A percentile compares a stretch with the other conserved stretches of the same genome.
These are phyloP conservation scores for Strix uralensis DNA, from an alignment of 2,113 vertebrate species.

Conservation along the genomic window DNA sequence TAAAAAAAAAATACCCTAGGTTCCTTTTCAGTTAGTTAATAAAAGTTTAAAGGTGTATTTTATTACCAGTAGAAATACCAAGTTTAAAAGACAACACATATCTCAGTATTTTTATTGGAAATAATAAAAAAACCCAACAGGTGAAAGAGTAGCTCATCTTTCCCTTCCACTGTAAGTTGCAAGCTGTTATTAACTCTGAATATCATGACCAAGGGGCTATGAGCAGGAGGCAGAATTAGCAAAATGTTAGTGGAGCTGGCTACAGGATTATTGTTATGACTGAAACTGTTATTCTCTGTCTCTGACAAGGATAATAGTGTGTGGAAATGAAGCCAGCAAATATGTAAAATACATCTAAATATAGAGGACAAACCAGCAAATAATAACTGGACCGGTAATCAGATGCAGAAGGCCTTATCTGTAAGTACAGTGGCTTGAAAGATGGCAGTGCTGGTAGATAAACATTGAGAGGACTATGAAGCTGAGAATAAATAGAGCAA, in stretches of 20 bases:
- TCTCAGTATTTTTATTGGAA: background rate
- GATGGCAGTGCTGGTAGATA: constrained; percentile 51
- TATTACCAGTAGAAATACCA: background rate
- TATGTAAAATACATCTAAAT: constrained; percentile 56
- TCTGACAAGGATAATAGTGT: constrained; percentile 10
- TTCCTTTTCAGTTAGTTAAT: background rate
- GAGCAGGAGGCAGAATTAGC: background rate
- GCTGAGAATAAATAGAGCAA: constrained; percentile 73
- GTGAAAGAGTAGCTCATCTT: background rate
- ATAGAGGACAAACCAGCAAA: constrained; percentile 29
- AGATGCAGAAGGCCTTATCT: constrained; percentile 67
- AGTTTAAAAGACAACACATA: background rate
- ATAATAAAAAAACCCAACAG: background rate
- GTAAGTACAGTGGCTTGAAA: constrained; percentile 68
- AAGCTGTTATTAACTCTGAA: background rate
- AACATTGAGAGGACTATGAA: constrained; percentile 60
- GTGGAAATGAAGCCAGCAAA: constrained; percentile 52
- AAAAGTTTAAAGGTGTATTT: background rate
- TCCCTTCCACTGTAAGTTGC: background rate
- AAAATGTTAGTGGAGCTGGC: background rate
- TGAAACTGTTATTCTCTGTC: constrained; percentile 3
- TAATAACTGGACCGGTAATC: constrained; percentile 46
- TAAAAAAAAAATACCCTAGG: background rate
- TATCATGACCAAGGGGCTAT: background rate
- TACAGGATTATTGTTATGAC: constrained; percentile 14